Evolutionary conservation across 2,888 invertebrate species (phyloP).

Genomic region (Sinelater perroti): DNA sequence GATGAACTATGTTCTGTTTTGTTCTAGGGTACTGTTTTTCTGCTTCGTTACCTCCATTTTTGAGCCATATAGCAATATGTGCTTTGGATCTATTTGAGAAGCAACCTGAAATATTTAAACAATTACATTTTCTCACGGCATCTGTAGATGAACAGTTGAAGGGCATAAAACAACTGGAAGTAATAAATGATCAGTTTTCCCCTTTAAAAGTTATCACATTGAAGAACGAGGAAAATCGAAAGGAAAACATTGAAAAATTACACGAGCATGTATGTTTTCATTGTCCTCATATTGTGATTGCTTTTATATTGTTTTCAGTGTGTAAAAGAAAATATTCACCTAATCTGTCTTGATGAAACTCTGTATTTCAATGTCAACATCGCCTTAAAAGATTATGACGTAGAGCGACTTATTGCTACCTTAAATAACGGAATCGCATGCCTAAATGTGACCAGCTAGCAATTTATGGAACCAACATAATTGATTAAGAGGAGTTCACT

Average conservation of each 20-base stretch:
- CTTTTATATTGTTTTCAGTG: conserved; percentile 41
- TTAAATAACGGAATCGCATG: conserved; percentile 49
- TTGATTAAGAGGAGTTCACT: no score
- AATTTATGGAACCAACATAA: no score
- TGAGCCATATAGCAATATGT: conserved; percentile 85
- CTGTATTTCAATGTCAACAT: conserved; percentile 53
- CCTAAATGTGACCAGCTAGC: no score
- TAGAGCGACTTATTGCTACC: conserved; percentile 45
- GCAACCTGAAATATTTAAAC: conserved; percentile 68
- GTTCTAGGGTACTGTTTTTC: conserved; percentile 90
- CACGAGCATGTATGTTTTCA: conserved; percentile 41
- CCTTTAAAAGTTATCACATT: conserved; percentile 44
- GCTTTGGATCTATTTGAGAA: conserved; percentile 79
- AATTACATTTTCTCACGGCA: conserved; percentile 68
- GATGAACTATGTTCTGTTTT: conserved; percentile 7
- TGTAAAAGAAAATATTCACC: conserved; percentile 49
- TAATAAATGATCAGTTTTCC: conserved; percentile 55
- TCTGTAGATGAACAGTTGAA: conserved; percentile 66
- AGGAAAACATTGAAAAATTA: conserved; percentile 43
- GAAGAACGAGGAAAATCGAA: conserved; percentile 19
- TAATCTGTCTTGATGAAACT: conserved; percentile 48
- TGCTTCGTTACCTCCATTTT: conserved; percentile 91
- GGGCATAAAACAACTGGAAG: conserved; percentile 52
- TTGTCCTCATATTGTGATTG: background rate
- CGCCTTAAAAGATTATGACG: conserved; percentile 41